Evolutionary conservation across 2,113 vertebrate species (phyloP).

Genomic region (Pteronura brasiliensis): DNA sequence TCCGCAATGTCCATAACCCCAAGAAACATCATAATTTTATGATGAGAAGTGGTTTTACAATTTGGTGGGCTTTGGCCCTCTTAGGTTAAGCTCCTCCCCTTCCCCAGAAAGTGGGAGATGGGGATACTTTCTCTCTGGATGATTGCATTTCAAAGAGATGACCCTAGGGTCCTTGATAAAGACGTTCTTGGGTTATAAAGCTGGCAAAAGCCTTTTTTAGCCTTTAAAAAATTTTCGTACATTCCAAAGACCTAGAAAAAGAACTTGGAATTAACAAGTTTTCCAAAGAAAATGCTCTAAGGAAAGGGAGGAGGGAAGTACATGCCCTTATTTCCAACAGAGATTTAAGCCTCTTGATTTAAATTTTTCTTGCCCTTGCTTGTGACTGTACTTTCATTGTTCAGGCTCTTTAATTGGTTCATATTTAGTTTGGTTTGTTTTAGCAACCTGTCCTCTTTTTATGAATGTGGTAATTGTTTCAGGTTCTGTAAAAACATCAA

Average conservation of each 20-base stretch:
- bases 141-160: not conserved
- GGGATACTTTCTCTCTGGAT: not conserved
- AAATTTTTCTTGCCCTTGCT: not conserved
- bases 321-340: not conserved
- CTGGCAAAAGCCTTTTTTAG: not conserved
- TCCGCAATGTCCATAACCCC: no score
- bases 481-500: not conserved
- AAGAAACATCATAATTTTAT: not conserved
- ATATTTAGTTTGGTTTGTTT: not conserved
- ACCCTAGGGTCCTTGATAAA: not conserved
- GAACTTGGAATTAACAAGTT: not conserved
- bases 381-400: not conserved
- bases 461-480: not conserved
- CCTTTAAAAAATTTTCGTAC: not conserved
- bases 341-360: not conserved
- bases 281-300: not conserved
- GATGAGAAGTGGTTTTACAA: not conserved
- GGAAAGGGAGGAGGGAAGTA: not conserved
- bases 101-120: not conserved
- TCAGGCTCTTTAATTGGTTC: constrained; percentile 52
- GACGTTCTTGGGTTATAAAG: not conserved
- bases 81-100: not conserved
- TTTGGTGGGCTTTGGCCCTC: not conserved
- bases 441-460: not conserved
- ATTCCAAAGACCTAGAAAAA: not conserved